Conservation (phyloP, 2,797 vertebrate species). For the Pseudomugil tenellus region DNA sequence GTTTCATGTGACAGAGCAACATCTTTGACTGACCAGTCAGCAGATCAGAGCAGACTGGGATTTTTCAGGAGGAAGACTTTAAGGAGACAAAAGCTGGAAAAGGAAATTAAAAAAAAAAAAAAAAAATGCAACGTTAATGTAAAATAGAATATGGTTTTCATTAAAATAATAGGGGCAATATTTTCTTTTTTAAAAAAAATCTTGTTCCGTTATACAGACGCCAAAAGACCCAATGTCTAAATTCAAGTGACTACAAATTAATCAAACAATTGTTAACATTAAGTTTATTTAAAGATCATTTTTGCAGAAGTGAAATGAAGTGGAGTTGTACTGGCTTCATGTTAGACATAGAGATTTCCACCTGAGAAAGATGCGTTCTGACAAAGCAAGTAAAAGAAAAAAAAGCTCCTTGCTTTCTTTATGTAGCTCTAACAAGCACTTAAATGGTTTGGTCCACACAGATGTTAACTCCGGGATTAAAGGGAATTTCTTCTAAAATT, state of each 20-base stretch:
- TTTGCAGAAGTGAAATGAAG: background rate
- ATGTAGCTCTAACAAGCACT: background rate
- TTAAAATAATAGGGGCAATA: background rate
- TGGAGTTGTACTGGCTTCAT: background rate
- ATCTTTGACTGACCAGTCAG: background rate
- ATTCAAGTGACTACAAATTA: background rate
- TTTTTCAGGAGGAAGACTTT: background rate
- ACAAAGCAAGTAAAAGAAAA: conserved; percentile 1
- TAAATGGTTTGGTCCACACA: conserved; percentile 1
- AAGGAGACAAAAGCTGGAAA: background rate
- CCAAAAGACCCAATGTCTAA: background rate
- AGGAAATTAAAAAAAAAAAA: background rate
- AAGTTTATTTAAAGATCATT: background rate
- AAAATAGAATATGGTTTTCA: background rate
- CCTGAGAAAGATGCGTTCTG: background rate
- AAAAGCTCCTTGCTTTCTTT: background rate
- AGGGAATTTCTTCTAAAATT: background rate
- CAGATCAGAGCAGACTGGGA: too few species aligned
- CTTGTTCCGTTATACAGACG: background rate
- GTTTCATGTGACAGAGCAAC: background rate
- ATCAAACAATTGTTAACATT: background rate
- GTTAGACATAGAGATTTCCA: background rate
- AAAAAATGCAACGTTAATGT: background rate
- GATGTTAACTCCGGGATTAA: background rate
- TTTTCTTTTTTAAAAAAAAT: background rate